Evolutionary conservation across 2,797 vertebrate species (phyloP).

Genomic region (Falco rusticolus): DNA sequence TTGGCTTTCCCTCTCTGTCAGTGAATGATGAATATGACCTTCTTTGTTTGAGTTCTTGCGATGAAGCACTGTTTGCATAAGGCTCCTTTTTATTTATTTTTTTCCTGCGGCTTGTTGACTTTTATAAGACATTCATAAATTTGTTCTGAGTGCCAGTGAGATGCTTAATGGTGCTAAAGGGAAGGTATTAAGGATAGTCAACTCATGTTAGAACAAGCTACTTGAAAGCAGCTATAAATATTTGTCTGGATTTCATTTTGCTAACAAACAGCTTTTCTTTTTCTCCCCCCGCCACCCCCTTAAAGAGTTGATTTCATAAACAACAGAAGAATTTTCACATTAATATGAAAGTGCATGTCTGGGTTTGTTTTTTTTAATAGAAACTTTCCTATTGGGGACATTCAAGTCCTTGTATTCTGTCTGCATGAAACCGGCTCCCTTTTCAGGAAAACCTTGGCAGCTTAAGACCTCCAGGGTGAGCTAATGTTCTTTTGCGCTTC

Average conservation of each 20-base stretch:
- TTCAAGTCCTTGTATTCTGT: conserved; percentile 70
- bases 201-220: conserved; percentile 71
- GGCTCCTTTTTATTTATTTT: conserved; percentile 68
- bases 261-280: conserved; percentile 66
- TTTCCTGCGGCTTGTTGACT: conserved; percentile 71
- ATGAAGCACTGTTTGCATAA: conserved; percentile 67
- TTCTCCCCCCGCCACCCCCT: neutral
- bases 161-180: conserved; percentile 68
- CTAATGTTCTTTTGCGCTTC: conserved; percentile 59
- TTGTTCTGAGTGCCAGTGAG: conserved; percentile 70
- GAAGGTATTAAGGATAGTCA: conserved; percentile 68
- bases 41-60: conserved; percentile 73
- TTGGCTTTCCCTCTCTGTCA: conserved; percentile 24
- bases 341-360: conserved; percentile 70
- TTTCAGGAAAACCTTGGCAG: conserved; percentile 75
- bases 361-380: conserved; percentile 76
- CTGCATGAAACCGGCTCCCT: conserved; percentile 67
- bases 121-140: conserved; percentile 77
- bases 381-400: conserved; percentile 77
- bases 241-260: conserved; percentile 72
- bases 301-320: conserved; percentile 75
- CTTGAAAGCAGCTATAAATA: conserved; percentile 75
- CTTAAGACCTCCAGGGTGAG: conserved; percentile 50
- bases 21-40: conserved; percentile 51
- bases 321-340: conserved; percentile 77